These are phyloP conservation scores for Gymnoscopelus microlampas DNA, from an alignment of 2,797 vertebrate species.

Conservation along the genomic window DNA sequence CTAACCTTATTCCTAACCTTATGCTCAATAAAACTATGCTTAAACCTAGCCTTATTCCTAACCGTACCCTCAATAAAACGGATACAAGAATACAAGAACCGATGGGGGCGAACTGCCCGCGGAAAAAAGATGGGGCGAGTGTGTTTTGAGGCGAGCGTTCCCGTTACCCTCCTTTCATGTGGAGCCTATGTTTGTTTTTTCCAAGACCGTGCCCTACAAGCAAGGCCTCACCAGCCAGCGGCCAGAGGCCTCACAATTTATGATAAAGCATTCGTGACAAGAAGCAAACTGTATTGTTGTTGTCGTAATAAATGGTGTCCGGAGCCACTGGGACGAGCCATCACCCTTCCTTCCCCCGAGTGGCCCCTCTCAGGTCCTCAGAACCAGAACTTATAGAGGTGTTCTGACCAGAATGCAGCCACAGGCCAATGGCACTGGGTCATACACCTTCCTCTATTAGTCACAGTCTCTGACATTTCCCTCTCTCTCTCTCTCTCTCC, in stretches of 20 bases:
- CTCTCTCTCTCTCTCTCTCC: conserved; percentile 35
- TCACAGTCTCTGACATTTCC: conserved; percentile 53
- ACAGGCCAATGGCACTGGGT: conserved; percentile 66
- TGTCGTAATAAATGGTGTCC: conserved; percentile 21
- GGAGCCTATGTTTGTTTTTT: neutral
- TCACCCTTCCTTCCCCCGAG: conserved; percentile 23
- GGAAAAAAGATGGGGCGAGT: too few species aligned
- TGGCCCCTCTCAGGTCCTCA: conserved; percentile 45
- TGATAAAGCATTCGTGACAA: conserved; percentile 17
- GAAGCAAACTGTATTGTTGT: conserved; percentile 8
- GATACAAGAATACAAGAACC: too few species aligned
- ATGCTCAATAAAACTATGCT: too few species aligned
- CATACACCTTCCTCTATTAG: conserved; percentile 70
- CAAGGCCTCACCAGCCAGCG: conserved; percentile 1
- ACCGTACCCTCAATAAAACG: too few species aligned
- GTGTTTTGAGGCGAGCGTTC: too few species aligned
- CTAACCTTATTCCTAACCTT: too few species aligned
- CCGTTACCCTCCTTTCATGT: neutral
- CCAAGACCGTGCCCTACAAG: neutral
- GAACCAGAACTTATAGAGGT: conserved; percentile 42
- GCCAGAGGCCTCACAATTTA: conserved; percentile 17
- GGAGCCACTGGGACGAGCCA: conserved; percentile 40
- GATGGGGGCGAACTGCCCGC: too few species aligned
- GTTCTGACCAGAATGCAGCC: conserved; percentile 52
- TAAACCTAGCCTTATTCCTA: too few species aligned